phyloP scores from a whole-genome alignment of 2,888 invertebrate genomes.

The Andrena hattorfiana region DNA sequence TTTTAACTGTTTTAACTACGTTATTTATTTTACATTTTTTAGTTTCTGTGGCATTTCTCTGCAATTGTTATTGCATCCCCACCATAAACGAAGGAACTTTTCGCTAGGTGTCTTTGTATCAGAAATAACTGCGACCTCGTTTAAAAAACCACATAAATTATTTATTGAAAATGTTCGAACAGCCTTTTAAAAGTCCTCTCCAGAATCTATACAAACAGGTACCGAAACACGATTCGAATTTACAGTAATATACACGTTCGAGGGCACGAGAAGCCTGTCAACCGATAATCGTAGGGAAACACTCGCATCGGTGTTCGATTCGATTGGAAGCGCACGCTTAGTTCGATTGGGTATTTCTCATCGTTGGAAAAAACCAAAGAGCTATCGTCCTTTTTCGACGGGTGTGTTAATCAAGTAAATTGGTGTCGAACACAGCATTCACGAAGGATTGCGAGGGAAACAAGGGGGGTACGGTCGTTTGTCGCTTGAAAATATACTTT shows the following conservation, averaged over 20 bases:
- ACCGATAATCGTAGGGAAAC: neutral
- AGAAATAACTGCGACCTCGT: neutral
- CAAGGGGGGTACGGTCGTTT: neutral
- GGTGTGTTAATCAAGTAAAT: neutral
- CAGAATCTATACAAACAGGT: slow-evolving; percentile 65
- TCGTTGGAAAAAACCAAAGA: neutral
- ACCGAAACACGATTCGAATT: slow-evolving; percentile 48
- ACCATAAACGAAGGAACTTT: neutral
- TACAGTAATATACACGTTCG: slow-evolving; percentile 36
- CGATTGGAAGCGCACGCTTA: neutral
- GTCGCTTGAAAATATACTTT: slow-evolving; percentile 1
- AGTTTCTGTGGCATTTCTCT: too few species aligned
- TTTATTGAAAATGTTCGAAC: slow-evolving; percentile 70
- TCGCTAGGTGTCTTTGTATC: neutral
- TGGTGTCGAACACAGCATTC: neutral
- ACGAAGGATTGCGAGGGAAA: neutral
- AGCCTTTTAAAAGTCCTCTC: slow-evolving; percentile 48
- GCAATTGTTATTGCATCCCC: too few species aligned
- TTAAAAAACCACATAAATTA: slow-evolving; percentile 59
- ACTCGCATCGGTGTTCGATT: too few species aligned
- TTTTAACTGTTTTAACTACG: too few species aligned
- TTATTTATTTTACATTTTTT: too few species aligned
- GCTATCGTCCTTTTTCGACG: neutral
- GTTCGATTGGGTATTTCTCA: neutral
- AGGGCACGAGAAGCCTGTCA: slow-evolving; percentile 15